Percentiles rank a stretch among this genome's conserved stretches.
phyloP scores from a whole-genome alignment of 1,140 invertebrate genomes.

The Chrysoperla carnea region DNA sequence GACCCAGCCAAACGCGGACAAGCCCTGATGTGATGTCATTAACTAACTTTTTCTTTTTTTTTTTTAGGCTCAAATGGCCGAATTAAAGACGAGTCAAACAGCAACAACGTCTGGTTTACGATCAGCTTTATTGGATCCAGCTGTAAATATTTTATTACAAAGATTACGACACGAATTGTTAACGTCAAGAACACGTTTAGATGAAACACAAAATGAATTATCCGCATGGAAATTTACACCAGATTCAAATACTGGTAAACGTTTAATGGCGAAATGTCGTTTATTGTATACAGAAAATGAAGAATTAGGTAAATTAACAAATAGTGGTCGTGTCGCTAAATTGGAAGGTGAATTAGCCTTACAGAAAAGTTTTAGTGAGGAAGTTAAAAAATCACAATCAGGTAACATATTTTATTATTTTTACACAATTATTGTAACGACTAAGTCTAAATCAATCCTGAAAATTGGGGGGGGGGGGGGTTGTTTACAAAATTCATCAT shows the following conservation, averaged over 20 bases:
- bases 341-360: constrained; percentile 88
- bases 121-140: constrained; percentile 79
- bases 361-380: constrained; percentile 88
- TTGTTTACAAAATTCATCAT: too few species aligned
- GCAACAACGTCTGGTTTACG: constrained; percentile 59
- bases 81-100: constrained; percentile 69
- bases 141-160: constrained; percentile 87
- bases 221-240: constrained; percentile 98
- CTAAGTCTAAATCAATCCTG: too few species aligned
- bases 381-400: constrained; percentile 93
- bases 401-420: constrained; percentile 34
- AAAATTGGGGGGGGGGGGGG: too few species aligned
- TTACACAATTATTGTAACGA: background rate
- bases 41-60: too few species aligned
- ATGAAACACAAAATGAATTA: constrained; percentile 95
- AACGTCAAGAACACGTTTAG: constrained; percentile 73
- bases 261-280: constrained; percentile 93
- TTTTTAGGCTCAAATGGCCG: constrained; percentile 71
- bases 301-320: constrained; percentile 89
- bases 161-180: constrained; percentile 82
- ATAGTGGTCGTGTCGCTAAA: constrained; percentile 86
- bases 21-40: too few species aligned
- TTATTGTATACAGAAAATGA: constrained; percentile 97
- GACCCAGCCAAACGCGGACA: too few species aligned
- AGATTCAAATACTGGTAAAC: constrained; percentile 93